Base-by-base conservation (phyloP, 2,888 invertebrate species). In the Euzophera pinguis region DNA sequence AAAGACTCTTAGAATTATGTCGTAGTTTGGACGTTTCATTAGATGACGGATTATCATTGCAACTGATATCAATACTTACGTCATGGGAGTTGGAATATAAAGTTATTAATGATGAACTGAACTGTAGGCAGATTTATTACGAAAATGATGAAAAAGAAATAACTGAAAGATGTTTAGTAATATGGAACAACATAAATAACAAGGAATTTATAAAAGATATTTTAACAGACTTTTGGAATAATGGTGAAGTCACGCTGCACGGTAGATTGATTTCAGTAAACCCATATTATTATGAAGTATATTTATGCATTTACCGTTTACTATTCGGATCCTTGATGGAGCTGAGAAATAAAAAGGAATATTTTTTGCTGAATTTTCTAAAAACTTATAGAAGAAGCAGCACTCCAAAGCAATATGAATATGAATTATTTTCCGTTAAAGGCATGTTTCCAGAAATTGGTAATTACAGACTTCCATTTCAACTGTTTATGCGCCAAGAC, bases 391-490 rank as follows among this genome's bases (percentile, higher is more conserved):
- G 64, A 61, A 77, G 91, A 60, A 83, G 71, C 61, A 84, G 85
- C 62, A 61, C 69, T 38, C 91, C 91, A 6, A 90, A 87, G 60
- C 90, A 91, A 64, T 85, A 87, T 47, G 91, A 91, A 65, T 85
- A 85, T 63, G 91, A 91, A 76, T 62, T 82, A 1, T 91, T 89
- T 68, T 89, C 90, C 35, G 78, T 84, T 6, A 91, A 90, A 67
- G 90, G 90, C 10, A 83, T 86, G 70, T 91, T 90, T 66, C 91
- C 91, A 47, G 88, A 90, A 77, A 84, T 91, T 58, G 90, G 90
- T 17, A 78, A 87, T 66, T 84, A 86, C 61, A 71, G 91, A 50
- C 67, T 91, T 64, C 91, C 91, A 6, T 91, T 91, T 63, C 84
- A 89, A 66, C 73, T 89, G 14, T 87, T 91, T 58, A 83, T 84